Base-by-base conservation (phyloP, 53 echinoderm and acorn worm species). In the Echinarachnius parma region DNA sequence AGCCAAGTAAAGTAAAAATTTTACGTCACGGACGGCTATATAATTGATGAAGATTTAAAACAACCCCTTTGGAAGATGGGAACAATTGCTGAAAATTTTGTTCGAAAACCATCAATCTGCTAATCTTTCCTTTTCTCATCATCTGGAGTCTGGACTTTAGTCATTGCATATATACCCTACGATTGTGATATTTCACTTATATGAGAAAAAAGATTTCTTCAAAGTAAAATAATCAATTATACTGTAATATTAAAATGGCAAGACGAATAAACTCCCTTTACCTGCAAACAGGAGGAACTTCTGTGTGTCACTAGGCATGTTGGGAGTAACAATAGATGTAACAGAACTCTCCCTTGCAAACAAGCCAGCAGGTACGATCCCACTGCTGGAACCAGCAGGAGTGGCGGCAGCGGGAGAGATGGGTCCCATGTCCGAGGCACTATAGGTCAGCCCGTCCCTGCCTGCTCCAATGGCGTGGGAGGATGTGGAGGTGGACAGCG, bases 231-330 rank as follows among this genome's bases (percentile, higher is more conserved):
- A n/a, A n/a, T n/a, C n/a, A n/a, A n/a, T n/a, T n/a, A n/a, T n/a
- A n/a, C n/a, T n/a, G n/a, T n/a, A n/a, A n/a, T n/a, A n/a, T n/a
- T n/a, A n/a, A n/a, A n/a, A n/a, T n/a, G n/a, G n/a, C n/a, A n/a
- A n/a, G n/a, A n/a, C n/a, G n/a, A n/a, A n/a, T n/a, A n/a, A 9
- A 13, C 7, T 39, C 42, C 13, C 42, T 88, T 64, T 59, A 91
- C 96, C 96, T 69, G 96, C 96, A 95, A 95, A 95, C 54, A 59
- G 58, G 28, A 91, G 75, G 63, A 95, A 95, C 80, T 95, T 95
- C 61, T 95, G 96, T 13, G 88, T 95, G 63, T 95, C 96, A 18
- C 79, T 82, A 3, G 96, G 91, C 91, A 95, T 87, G 55, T 76
- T 78, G 19, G 91, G 70, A 2, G 96, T 84, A 9, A 95, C 90